Evolutionary conservation across 1,140 invertebrate genomes (phyloP).

Genomic region (Drosophila kepulauana): DNA sequence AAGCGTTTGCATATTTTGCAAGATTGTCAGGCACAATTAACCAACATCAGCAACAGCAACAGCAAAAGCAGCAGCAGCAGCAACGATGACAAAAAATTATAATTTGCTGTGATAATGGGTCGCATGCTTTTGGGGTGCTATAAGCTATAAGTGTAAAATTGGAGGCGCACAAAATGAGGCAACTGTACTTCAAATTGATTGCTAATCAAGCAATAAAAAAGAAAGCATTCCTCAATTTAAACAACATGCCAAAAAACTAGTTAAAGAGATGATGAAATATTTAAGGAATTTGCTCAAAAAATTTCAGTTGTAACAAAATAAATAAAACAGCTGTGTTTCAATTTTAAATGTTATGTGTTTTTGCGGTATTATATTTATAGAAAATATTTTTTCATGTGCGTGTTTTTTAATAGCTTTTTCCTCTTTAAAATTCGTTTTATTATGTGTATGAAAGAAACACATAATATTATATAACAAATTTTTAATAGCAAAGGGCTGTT

Average conservation of each 20-base stretch:
- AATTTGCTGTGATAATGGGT: constrained; percentile 77
- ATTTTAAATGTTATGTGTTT: too few relatives aligned
- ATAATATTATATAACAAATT: too few relatives aligned
- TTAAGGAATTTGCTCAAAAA: background rate
- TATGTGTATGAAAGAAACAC: too few relatives aligned
- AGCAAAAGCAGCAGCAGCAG: constrained; percentile 21
- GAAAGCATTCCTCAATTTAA: background rate
- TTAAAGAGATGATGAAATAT: too few relatives aligned
- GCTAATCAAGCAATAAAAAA: constrained; percentile 16
- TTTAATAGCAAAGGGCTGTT: too few relatives aligned
- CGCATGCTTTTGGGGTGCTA: too few relatives aligned
- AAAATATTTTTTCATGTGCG: too few relatives aligned
- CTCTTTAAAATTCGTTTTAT: too few relatives aligned
- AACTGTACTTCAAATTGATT: constrained; percentile 61
- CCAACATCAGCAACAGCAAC: constrained; percentile 68
- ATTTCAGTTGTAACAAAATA: background rate
- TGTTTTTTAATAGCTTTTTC: too few relatives aligned
- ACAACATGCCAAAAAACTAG: too few relatives aligned
- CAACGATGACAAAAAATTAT: constrained; percentile 73
- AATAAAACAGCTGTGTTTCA: too few relatives aligned
- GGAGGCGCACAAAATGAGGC: constrained; percentile 32
- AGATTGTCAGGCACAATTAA: constrained; percentile 81
- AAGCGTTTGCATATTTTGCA: constrained; percentile 82
- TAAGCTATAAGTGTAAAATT: background rate
- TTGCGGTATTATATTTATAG: too few relatives aligned